Evolutionary conservation across 1,140 invertebrate species (phyloP).

Genomic region (Tigriopus japonicus): DNA sequence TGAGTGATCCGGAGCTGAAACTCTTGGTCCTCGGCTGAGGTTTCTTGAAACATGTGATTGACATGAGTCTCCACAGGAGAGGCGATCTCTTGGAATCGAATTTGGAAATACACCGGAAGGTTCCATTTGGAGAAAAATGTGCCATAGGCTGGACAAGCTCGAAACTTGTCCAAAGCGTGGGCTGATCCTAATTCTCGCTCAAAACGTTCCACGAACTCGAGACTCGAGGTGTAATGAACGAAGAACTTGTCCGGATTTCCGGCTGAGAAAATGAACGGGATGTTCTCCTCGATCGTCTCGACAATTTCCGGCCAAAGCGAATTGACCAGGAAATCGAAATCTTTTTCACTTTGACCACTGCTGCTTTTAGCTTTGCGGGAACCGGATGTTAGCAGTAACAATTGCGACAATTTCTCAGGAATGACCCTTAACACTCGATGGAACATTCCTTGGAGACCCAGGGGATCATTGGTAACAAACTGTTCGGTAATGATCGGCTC

Average conservation of each 20-base stretch:
- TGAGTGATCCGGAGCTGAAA: constrained; percentile 33
- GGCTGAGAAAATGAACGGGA: constrained; percentile 66
- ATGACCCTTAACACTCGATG: constrained; percentile 47
- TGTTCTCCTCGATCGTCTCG: constrained; percentile 47
- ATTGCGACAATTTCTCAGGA: constrained; percentile 27
- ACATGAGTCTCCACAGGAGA: constrained; percentile 41
- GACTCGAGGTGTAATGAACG: constrained; percentile 53
- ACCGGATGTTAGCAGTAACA: constrained; percentile 23
- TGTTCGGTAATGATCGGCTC: constrained; percentile 51
- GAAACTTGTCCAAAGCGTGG: background rate
- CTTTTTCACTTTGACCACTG: constrained; percentile 34
- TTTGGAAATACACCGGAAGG: constrained; percentile 84
- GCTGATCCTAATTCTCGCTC: background rate
- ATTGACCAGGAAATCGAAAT: constrained; percentile 67
- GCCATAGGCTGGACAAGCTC: constrained; percentile 21
- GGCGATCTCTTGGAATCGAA: constrained; percentile 74
- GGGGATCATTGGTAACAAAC: constrained; percentile 29
- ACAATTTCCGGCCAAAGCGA: constrained; percentile 69
- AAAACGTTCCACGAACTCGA: constrained; percentile 54
- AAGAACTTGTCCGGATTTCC: constrained; percentile 71
- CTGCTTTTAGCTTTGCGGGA: constrained; percentile 14
- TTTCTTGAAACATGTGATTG: constrained; percentile 21
- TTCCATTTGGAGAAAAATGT: constrained; percentile 70
- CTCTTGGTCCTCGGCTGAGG: background rate
- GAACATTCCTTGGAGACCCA: constrained; percentile 49